These are phyloP conservation scores for Plectropomus leopardus DNA, from an alignment of 2,113 vertebrate species.

Conservation along the genomic window DNA sequence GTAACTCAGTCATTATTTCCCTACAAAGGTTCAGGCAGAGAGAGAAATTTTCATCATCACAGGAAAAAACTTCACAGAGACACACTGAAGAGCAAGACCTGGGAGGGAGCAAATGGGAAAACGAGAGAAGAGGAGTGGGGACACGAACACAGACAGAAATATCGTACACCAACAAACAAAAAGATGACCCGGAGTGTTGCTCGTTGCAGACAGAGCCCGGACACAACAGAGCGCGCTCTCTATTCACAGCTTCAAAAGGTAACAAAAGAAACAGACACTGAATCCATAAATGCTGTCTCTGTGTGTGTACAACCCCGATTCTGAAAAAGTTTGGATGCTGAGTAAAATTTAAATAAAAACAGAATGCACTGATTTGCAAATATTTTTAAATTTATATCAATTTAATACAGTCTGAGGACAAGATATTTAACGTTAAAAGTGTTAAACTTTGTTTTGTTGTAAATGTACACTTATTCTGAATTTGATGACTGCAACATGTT, in stretches of 20 bases:
- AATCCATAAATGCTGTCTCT: slow-evolving; percentile 2
- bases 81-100: slow-evolving; percentile 76
- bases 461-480: no score
- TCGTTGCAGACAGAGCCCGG: slow-evolving; percentile 24
- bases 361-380: no score
- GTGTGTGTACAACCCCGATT: no score
- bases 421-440: no score
- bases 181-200: slow-evolving; percentile 46
- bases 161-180: slow-evolving; percentile 68
- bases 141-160: slow-evolving; percentile 72
- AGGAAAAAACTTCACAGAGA: slow-evolving; percentile 76
- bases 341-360: no score
- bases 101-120: slow-evolving; percentile 6
- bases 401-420: no score
- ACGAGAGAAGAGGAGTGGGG: neutral
- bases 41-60: slow-evolving; percentile 77
- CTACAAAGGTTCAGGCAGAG: slow-evolving; percentile 83
- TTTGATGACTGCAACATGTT: no score
- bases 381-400: no score
- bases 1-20: slow-evolving; percentile 75
- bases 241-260: slow-evolving; percentile 55
- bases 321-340: no score
- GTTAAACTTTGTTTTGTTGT: no score
- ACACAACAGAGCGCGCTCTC: slow-evolving; percentile 47
- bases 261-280: slow-evolving; percentile 33